A percentile compares a stretch with the other conserved stretches of the same genome.
Evolutionary conservation across 2,888 invertebrate genomes (phyloP).

Genomic region (Tiphia femorata): DNA sequence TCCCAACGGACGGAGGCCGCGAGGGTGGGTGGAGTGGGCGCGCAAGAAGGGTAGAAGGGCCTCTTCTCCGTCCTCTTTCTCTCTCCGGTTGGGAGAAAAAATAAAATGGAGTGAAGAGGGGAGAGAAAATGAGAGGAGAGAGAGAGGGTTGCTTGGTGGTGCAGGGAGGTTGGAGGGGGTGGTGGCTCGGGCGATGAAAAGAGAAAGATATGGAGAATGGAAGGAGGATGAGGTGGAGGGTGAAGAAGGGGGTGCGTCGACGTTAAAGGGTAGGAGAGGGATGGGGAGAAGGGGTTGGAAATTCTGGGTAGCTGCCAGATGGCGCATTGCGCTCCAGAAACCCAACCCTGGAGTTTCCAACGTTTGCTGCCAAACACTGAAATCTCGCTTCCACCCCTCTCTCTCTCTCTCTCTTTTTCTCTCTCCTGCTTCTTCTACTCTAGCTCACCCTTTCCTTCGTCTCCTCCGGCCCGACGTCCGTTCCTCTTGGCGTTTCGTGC

Average conservation of each 20-base stretch:
- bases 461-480: background rate
- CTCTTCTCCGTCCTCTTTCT: conserved; percentile 9
- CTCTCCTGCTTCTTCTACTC: background rate
- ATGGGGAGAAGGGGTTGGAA: conserved; percentile 24
- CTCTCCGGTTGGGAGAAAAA: conserved; percentile 1
- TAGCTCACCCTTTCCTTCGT: background rate
- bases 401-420: background rate
- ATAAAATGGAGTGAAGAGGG: conserved; percentile 8
- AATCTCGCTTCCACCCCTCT: conserved; percentile 17
- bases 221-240: background rate
- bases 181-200: background rate
- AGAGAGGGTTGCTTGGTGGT: background rate
- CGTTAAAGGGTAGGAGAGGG: conserved; percentile 10
- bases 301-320: conserved; percentile 56
- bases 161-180: background rate
- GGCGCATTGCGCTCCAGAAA: conserved; percentile 54
- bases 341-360: conserved; percentile 41
- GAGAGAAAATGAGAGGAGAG: conserved; percentile 1
- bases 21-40: background rate
- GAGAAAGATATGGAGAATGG: conserved; percentile 17
- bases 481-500: background rate
- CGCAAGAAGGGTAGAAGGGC: background rate
- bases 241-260: too few relatives aligned
- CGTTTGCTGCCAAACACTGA: conserved; percentile 44
- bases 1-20: background rate